These are phyloP conservation scores for Sminthurides aquaticus DNA, from an alignment of 2,888 invertebrate species.

Conservation along the genomic window DNA sequence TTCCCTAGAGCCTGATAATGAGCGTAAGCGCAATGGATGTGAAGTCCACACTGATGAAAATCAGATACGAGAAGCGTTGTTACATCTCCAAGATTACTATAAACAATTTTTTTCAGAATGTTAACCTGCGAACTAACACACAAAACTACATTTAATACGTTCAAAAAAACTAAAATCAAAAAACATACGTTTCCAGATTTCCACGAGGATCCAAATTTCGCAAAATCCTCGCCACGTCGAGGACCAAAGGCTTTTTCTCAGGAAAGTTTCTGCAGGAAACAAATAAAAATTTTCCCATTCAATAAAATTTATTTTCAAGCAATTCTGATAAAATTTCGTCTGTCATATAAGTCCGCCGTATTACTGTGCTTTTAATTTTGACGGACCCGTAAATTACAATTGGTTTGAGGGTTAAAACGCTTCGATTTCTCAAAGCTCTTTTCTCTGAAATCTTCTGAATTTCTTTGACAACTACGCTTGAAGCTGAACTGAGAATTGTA, in stretches of 20 bases:
- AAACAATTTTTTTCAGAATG: no score
- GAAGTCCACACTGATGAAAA: neutral
- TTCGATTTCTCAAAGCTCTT: neutral
- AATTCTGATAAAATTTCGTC: no score
- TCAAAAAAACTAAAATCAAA: no score
- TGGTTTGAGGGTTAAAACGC: slow-evolving; percentile 1
- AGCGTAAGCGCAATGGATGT: slow-evolving; percentile 16
- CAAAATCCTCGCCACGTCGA: slow-evolving; percentile 1
- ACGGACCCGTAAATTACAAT: slow-evolving; percentile 14
- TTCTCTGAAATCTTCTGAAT: neutral
- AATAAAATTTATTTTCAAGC: neutral
- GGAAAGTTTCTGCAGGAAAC: neutral
- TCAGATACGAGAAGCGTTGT: neutral
- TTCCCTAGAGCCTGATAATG: slow-evolving; percentile 2
- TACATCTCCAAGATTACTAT: neutral
- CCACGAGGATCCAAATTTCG: slow-evolving; percentile 12
- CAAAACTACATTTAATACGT: no score
- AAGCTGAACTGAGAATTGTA: neutral
- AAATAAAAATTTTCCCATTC: neutral
- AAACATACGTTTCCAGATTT: slow-evolving; percentile 8
- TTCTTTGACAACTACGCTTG: neutral
- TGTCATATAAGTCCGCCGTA: no score
- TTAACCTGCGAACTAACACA: no score
- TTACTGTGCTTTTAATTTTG: no score
- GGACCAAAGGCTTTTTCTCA: slow-evolving; percentile 6